Conservation (phyloP, 2,888 invertebrate species). For the Fragum whitleyi region DNA sequence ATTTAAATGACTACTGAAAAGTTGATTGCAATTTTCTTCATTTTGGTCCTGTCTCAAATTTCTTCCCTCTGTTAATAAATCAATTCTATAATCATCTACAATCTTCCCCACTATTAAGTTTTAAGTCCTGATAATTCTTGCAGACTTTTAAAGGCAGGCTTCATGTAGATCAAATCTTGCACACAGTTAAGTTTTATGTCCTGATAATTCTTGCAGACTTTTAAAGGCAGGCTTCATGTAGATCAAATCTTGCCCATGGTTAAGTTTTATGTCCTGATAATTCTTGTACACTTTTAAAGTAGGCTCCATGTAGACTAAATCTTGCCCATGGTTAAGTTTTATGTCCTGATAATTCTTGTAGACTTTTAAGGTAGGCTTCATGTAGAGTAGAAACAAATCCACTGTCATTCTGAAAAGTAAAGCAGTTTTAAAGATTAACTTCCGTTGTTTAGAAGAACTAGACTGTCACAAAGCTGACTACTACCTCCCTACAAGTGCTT, state of each 20-base stretch:
- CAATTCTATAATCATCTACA: too few species aligned
- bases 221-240: constrained; percentile 97
- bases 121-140: constrained; percentile 65
- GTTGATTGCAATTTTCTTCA: too few species aligned
- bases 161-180: constrained; percentile 89
- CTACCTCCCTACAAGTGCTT: too few species aligned
- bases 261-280: constrained; percentile 64
- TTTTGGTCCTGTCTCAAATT: too few species aligned
- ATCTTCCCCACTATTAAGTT: constrained; percentile 35
- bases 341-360: constrained; percentile 68
- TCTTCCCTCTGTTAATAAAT: too few species aligned
- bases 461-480: too few species aligned
- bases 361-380: constrained; percentile 93
- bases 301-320: constrained; percentile 96
- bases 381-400: constrained; percentile 95
- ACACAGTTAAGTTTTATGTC: constrained; percentile 54
- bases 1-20: too few species aligned
- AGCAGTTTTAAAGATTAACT: neutral
- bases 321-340: constrained; percentile 48
- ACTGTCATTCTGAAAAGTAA: constrained; percentile 89
- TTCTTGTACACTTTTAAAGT: constrained; percentile 88
- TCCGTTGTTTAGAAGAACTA: neutral
- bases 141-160: constrained; percentile 92
- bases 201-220: constrained; percentile 79
- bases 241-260: constrained; percentile 89